Conservation (phyloP, 2,888 invertebrate species). For the Xestoiulus laeticollis region DNA sequence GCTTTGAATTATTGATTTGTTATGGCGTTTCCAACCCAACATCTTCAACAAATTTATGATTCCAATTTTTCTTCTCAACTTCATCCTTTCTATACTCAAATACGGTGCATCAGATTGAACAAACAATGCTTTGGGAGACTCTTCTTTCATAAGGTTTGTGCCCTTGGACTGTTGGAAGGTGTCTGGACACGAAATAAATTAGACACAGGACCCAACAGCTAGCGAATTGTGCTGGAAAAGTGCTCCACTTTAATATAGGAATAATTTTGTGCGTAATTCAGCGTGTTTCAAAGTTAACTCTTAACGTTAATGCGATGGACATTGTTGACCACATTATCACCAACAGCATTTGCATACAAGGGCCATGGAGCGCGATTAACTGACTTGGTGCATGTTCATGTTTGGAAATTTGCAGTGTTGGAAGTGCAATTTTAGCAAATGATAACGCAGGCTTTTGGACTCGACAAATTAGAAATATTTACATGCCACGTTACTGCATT, state of each 20-base stretch:
- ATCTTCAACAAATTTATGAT: constrained; percentile 25
- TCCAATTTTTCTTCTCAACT: constrained; percentile 18
- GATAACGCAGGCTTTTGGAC: background rate
- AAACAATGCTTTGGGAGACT: background rate
- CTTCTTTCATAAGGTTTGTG: background rate
- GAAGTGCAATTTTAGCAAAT: background rate
- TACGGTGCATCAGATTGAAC: background rate
- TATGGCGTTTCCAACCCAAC: background rate
- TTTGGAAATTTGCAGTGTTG: background rate
- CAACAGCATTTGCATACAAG: background rate
- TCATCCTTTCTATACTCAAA: constrained; percentile 18
- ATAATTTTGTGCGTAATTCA: too few relatives aligned
- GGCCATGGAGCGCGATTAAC: background rate
- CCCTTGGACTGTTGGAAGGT: background rate
- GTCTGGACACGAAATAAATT: background rate
- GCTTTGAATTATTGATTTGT: constrained; percentile 41
- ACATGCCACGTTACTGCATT: too few relatives aligned
- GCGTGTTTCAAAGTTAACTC: background rate
- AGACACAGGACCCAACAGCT: too few relatives aligned
- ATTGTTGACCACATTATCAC: background rate
- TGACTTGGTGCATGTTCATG: background rate
- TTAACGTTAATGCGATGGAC: background rate
- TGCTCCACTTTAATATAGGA: too few relatives aligned
- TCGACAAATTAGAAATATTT: background rate
- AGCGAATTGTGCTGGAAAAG: too few relatives aligned